Base-by-base conservation (phyloP, 2,797 vertebrate species). In the Microctenopoma stevenorrisi region DNA sequence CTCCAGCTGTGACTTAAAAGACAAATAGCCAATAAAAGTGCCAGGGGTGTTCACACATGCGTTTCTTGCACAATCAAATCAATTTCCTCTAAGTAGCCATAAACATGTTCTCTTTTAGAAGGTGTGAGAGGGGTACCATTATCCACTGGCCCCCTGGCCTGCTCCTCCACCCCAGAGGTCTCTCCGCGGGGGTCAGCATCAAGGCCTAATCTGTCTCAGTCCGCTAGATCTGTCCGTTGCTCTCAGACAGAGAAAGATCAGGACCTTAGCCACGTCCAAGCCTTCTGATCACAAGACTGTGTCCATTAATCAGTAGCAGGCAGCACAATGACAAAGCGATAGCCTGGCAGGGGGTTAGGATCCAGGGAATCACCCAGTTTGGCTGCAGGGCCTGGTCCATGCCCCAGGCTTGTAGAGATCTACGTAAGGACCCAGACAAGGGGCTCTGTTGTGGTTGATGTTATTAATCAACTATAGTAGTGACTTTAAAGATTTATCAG, bases 21-120 rank as follows among this genome's bases (percentile, higher is more conserved):
- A 92, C 93, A 95, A 95, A 96, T 93, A 92, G 92, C 94, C 96
- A 95, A 98, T 98, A 98, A 98, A 98, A 97, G 95, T 97, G 96
- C 96, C 95, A 94, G 91, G 93, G 94, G 95, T 95, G 94, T 96
- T 96, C 92, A 94, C 94, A 95, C 93, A 95, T 95, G 95, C 74
- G 88, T 94, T 97, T 96, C 95, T 95, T 95, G 95, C 94, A 94
- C 96, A 96, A 96, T 97, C 96, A 97, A 96, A 98, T 98, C 96
- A 97, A 97, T 98, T 97, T 96, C 94, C 95, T 96, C 94, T 98
- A 97, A 98, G 96, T 96, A 97, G 95, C 94, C 96, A 97, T 98
- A 97, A 98, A 98, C 95, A 96, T 97, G 96, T 96, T 98, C 95
- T 95, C 95, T 95, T 96, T 96, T 95, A 96, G 96, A 96, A 96